Conservation (phyloP, 2,888 invertebrate genomes). For the Plemyria rubiginata region DNA sequence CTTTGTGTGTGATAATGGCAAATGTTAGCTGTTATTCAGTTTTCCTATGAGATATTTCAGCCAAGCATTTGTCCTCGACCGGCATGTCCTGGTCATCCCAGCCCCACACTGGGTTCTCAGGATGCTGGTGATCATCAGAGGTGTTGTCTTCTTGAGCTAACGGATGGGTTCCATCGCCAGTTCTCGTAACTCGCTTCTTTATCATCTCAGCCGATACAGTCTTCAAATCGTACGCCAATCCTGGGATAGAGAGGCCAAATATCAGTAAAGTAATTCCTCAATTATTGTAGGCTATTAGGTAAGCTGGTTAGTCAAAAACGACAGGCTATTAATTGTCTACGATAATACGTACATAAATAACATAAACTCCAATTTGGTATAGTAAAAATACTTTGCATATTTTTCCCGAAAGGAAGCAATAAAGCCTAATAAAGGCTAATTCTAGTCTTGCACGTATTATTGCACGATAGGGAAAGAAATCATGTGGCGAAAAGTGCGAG, state of each 20-base stretch:
- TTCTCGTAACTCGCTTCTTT: constrained; percentile 87
- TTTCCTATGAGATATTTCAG: constrained; percentile 71
- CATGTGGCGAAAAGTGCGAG: too few relatives aligned
- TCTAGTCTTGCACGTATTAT: too few relatives aligned
- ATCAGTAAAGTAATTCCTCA: not conserved
- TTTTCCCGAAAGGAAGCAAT: too few relatives aligned
- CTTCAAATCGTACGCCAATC: constrained; percentile 94
- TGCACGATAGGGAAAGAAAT: too few relatives aligned
- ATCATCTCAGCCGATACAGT: constrained; percentile 90
- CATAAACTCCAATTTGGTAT: too few relatives aligned
- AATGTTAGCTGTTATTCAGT: constrained; percentile 48
- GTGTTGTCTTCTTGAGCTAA: constrained; percentile 52
- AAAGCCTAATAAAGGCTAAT: too few relatives aligned
- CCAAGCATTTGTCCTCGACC: constrained; percentile 86
- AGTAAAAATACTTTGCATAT: too few relatives aligned
- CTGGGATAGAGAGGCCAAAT: constrained; percentile 62
- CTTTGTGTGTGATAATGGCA: constrained; percentile 1
- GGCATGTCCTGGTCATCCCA: constrained; percentile 93
- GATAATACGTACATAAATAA: too few relatives aligned
- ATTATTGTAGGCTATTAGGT: too few relatives aligned
- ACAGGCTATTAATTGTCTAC: too few relatives aligned
- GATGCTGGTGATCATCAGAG: constrained; percentile 74
- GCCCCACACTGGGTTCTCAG: constrained; percentile 89
- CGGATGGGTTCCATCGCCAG: constrained; percentile 89
- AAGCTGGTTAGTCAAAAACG: too few relatives aligned